These are phyloP conservation scores for Suillia variegata DNA, from an alignment of 2,888 invertebrate genomes.

Conservation along the genomic window DNA sequence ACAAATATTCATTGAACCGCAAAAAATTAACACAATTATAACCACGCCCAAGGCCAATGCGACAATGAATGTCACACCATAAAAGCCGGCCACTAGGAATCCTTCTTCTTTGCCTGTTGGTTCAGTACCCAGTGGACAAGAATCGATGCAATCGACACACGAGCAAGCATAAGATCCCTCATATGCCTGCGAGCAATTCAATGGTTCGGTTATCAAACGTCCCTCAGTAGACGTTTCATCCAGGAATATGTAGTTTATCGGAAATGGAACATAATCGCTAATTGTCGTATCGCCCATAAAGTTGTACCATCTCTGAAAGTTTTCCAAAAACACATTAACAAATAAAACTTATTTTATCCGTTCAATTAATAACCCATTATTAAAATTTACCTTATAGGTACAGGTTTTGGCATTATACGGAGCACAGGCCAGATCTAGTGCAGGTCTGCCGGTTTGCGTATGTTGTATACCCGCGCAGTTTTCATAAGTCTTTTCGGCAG, in stretches of 20 bases:
- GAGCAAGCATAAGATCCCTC: conserved; percentile 70
- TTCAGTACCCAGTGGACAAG: conserved; percentile 66
- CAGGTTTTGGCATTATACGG: conserved; percentile 65
- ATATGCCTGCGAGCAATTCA: conserved; percentile 68
- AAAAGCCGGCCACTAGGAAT: conserved; percentile 67
- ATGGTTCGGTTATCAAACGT: conserved; percentile 40
- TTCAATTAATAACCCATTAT: too few species aligned
- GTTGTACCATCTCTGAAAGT: conserved; percentile 69
- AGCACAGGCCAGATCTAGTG: conserved; percentile 81
- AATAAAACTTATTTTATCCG: too few species aligned
- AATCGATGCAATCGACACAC: conserved; percentile 74
- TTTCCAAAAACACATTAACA: too few species aligned
- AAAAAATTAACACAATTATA: conserved; percentile 46
- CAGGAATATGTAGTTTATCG: conserved; percentile 65
- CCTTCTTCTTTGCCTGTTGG: conserved; percentile 58
- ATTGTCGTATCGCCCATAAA: conserved; percentile 66
- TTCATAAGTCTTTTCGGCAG: conserved; percentile 70
- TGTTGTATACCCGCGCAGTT: conserved; percentile 81
- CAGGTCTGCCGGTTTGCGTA: conserved; percentile 75
- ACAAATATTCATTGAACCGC: conserved; percentile 32
- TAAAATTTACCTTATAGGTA: too few species aligned
- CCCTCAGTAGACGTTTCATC: conserved; percentile 51
- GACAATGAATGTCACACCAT: conserved; percentile 69
- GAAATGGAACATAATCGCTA: conserved; percentile 69
- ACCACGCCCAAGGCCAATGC: conserved; percentile 65